Evolutionary conservation across 1,140 invertebrate genomes (phyloP).

Genomic region (Micrasema minimum): DNA sequence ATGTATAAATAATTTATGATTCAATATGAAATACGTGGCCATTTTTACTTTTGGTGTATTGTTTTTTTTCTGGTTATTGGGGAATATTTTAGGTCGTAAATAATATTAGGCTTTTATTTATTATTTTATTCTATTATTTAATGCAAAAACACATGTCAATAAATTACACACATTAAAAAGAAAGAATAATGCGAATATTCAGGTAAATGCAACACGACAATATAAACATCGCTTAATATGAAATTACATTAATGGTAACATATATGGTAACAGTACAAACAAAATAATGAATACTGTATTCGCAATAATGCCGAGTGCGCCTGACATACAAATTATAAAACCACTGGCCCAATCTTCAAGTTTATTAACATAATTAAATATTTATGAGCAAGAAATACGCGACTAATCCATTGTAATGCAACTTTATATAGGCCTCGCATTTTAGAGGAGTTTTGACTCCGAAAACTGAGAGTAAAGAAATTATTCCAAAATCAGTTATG

Average conservation of each 20-base stretch:
- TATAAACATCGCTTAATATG: conserved; percentile 13
- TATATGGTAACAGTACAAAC: neutral
- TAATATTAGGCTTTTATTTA: neutral
- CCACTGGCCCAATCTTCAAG: neutral
- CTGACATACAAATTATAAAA: neutral
- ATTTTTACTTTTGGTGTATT: neutral
- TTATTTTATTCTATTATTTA: conserved; percentile 1
- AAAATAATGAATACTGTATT: neutral
- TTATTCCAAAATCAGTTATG: no score
- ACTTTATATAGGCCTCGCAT: conserved; percentile 5
- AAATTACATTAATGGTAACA: conserved; percentile 23
- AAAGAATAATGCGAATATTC: conserved; percentile 20
- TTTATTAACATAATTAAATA: conserved; percentile 22
- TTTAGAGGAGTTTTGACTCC: neutral
- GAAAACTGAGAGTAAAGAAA: no score
- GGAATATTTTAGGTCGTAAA: neutral
- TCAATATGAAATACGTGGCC: neutral
- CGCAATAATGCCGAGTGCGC: neutral
- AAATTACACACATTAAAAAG: conserved; percentile 1
- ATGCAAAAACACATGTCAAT: neutral
- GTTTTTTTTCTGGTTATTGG: neutral
- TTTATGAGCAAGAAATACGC: neutral
- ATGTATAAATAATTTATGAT: neutral
- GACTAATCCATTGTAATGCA: conserved; percentile 13
- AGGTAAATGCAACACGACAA: conserved; percentile 8